These are phyloP conservation scores for Seriola dumerili DNA, from an alignment of 2,113 vertebrate species.

Conservation along the genomic window DNA sequence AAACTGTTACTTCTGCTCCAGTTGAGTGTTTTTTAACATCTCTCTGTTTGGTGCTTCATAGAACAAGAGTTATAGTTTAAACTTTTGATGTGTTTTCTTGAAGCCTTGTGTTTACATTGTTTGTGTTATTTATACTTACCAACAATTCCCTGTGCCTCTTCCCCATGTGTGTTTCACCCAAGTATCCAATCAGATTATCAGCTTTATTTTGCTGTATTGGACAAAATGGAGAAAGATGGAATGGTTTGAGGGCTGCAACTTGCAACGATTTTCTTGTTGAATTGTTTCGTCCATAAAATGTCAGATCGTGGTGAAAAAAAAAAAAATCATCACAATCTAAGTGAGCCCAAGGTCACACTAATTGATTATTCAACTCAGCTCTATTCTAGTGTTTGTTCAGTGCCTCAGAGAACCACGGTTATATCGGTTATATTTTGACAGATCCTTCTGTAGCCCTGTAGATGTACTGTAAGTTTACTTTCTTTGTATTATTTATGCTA, in stretches of 20 bases:
- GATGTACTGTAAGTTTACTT: neutral
- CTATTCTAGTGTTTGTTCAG: neutral
- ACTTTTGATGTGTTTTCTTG: neutral
- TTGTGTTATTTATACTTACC: neutral
- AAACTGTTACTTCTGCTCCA: conserved; percentile 38
- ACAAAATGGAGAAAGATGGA: neutral
- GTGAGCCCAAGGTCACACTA: neutral
- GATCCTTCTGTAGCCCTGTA: neutral
- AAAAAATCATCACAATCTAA: too few species aligned
- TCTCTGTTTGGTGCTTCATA: neutral
- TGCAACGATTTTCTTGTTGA: neutral
- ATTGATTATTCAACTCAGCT: neutral
- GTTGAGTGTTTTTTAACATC: neutral
- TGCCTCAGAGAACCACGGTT: neutral
- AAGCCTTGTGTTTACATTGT: neutral
- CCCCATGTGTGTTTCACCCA: conserved; percentile 1
- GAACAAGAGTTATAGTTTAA: neutral
- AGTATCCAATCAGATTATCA: neutral
- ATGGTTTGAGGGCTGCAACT: neutral
- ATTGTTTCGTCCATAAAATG: neutral
- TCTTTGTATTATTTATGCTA: neutral
- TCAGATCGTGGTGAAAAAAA: too few species aligned
- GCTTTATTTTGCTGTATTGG: neutral
- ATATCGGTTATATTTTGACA: neutral
- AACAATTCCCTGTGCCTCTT: neutral